A percentile compares a stretch with the other conserved stretches of the same genome.
These are phyloP conservation scores for Phrynocephalus forsythii DNA, from an alignment of 2,797 vertebrate species.

Conservation along the genomic window DNA sequence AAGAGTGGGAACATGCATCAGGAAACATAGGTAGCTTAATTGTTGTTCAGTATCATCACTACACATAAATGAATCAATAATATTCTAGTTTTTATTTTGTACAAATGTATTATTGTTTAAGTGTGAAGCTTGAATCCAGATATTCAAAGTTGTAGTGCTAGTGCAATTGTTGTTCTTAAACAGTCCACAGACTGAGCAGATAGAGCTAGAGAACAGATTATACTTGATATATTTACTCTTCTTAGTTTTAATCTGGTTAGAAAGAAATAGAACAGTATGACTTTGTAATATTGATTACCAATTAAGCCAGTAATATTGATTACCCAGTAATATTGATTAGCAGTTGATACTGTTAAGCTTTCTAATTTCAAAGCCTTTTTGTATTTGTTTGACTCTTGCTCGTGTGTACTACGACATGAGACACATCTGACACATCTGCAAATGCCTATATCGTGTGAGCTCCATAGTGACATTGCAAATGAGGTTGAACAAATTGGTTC, in stretches of 20 bases:
- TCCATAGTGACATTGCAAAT: not conserved
- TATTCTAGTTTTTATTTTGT: not conserved
- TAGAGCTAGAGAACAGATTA: not conserved
- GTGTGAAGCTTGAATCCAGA: not conserved
- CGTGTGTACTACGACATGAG: not conserved
- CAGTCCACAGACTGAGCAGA: not conserved
- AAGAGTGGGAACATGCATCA: constrained; percentile 1
- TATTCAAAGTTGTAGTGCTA: not conserved
- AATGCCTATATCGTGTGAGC: not conserved
- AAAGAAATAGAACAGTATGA: not conserved
- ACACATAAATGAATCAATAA: not conserved
- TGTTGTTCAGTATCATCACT: not conserved
- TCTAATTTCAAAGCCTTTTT: not conserved
- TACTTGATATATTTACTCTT: not conserved
- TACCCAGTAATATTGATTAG: not conserved
- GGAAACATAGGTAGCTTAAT: constrained; percentile 19
- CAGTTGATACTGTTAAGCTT: not conserved
- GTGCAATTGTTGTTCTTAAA: not conserved
- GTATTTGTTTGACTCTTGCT: not conserved
- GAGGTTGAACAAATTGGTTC: not conserved
- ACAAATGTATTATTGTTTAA: not conserved
- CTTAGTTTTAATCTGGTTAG: not conserved
- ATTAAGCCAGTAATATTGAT: not conserved
- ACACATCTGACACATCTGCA: not conserved
- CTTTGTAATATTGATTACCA: not conserved